A percentile compares a stretch with the other conserved stretches of the same genome.
Evolutionary conservation across 2,888 invertebrate species (phyloP).

Genomic region (Colostygia pectinataria): DNA sequence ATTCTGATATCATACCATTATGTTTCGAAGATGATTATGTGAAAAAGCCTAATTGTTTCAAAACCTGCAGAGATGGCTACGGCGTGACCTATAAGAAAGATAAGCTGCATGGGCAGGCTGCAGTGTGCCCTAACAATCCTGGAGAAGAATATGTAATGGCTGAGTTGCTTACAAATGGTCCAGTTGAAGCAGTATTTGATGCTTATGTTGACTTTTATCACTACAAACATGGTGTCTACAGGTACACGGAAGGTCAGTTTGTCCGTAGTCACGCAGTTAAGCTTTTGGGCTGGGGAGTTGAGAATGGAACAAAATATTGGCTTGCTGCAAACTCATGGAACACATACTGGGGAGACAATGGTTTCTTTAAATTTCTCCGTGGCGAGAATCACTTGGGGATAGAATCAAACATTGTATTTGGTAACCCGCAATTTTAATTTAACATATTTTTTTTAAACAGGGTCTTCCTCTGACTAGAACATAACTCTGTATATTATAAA

Average conservation of each 20-base stretch:
- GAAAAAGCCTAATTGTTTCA: slow-evolving; percentile 90
- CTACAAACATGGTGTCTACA: slow-evolving; percentile 90
- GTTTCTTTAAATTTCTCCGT: slow-evolving; percentile 93
- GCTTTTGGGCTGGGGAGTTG: slow-evolving; percentile 94
- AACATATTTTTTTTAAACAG: no score
- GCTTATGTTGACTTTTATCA: slow-evolving; percentile 92
- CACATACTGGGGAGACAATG: slow-evolving; percentile 94
- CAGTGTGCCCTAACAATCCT: slow-evolving; percentile 84
- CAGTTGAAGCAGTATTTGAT: slow-evolving; percentile 93
- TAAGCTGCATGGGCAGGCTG: slow-evolving; percentile 88
- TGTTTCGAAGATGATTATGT: slow-evolving; percentile 84
- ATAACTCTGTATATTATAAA: no score
- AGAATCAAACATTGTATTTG: slow-evolving; percentile 86
- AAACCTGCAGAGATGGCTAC: slow-evolving; percentile 86
- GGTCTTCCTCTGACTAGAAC: no score
- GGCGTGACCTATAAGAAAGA: slow-evolving; percentile 87
- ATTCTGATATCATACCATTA: slow-evolving; percentile 63
- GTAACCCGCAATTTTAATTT: slow-evolving; percentile 79
- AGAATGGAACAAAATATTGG: slow-evolving; percentile 92
- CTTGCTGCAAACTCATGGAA: slow-evolving; percentile 97
- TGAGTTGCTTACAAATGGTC: slow-evolving; percentile 92
- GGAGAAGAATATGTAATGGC: slow-evolving; percentile 87
- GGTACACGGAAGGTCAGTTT: slow-evolving; percentile 86
- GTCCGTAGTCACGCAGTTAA: slow-evolving; percentile 95
- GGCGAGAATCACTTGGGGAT: slow-evolving; percentile 91